Conservation (phyloP, 2,797 vertebrate genomes). For the Echeneis naucrates region DNA sequence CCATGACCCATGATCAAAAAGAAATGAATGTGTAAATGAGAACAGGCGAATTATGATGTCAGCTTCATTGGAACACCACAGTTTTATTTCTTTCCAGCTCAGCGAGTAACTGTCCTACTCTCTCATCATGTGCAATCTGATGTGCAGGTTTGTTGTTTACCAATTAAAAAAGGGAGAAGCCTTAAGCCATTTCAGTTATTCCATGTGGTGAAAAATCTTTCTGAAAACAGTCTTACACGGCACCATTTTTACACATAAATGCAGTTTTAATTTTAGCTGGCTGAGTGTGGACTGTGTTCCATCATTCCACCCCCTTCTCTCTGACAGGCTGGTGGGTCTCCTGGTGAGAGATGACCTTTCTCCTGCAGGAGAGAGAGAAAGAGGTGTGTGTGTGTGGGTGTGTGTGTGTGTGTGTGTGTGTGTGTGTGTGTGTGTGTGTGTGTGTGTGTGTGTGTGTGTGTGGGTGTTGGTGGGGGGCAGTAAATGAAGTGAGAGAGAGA, state of each 20-base stretch:
- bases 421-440: too few relatives aligned
- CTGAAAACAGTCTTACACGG: slow-evolving; percentile 9
- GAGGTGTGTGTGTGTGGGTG: slow-evolving; percentile 40
- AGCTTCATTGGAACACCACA: neutral
- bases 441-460: too few relatives aligned
- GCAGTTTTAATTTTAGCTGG: slow-evolving; percentile 40
- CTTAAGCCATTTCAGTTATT: neutral
- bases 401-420: slow-evolving; percentile 28
- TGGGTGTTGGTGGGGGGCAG: slow-evolving; percentile 17
- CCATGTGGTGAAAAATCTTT: neutral
- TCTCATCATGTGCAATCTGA: neutral
- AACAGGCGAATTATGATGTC: slow-evolving; percentile 2
- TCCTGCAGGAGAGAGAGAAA: slow-evolving; percentile 65
- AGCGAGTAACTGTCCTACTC: neutral
- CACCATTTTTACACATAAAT: slow-evolving; percentile 14
- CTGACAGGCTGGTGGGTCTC: slow-evolving; percentile 69
- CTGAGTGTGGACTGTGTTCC: slow-evolving; percentile 33
- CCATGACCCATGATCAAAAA: neutral
- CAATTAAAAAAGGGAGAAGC: neutral
- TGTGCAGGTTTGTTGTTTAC: neutral
- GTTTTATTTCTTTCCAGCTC: neutral
- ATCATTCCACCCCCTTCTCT: slow-evolving; percentile 54
- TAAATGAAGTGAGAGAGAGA: slow-evolving; percentile 57
- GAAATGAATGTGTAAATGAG: neutral
- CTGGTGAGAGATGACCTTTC: slow-evolving; percentile 83